A percentile compares a stretch with the other conserved stretches of the same genome.
These are phyloP conservation scores for Ormyrus labotus DNA, from an alignment of 2,888 invertebrate species.

Conservation along the genomic window DNA sequence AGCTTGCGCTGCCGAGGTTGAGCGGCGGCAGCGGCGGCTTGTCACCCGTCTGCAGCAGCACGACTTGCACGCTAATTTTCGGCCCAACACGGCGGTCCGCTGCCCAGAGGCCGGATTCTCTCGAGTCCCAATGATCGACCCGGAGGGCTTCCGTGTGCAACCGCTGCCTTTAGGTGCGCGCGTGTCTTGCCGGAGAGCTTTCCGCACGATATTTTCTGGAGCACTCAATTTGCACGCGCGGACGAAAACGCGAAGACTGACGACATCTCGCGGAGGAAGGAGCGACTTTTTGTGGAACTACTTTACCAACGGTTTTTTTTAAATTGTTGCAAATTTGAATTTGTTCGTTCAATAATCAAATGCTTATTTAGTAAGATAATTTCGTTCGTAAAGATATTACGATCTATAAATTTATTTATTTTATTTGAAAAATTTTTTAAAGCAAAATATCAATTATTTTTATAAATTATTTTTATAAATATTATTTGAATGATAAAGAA, in stretches of 20 bases:
- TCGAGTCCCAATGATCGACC: neutral
- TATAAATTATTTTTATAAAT: no score
- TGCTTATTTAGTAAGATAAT: no score
- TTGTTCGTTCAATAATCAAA: no score
- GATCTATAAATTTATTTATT: no score
- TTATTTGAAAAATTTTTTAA: no score
- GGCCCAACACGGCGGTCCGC: neutral
- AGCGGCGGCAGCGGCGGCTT: conserved; percentile 19
- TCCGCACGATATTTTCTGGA: conserved; percentile 14
- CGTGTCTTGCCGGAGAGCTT: neutral
- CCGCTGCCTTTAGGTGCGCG: conserved; percentile 15
- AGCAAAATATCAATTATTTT: no score
- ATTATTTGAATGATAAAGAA: no score
- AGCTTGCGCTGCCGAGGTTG: conserved; percentile 16
- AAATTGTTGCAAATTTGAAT: no score
- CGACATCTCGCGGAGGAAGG: neutral
- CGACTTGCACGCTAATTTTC: neutral
- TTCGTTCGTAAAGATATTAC: no score
- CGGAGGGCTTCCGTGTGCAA: conserved; percentile 9
- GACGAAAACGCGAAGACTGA: neutral
- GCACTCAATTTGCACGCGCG: neutral
- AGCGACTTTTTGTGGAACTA: neutral
- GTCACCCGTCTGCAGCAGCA: conserved; percentile 3
- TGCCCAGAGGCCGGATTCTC: neutral
- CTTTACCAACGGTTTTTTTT: no score